Evolutionary conservation across 2,113 vertebrate species (phyloP), one percentile per base, ranked within the genome.

Genomic region (Lethenteron reissneri): DNA sequence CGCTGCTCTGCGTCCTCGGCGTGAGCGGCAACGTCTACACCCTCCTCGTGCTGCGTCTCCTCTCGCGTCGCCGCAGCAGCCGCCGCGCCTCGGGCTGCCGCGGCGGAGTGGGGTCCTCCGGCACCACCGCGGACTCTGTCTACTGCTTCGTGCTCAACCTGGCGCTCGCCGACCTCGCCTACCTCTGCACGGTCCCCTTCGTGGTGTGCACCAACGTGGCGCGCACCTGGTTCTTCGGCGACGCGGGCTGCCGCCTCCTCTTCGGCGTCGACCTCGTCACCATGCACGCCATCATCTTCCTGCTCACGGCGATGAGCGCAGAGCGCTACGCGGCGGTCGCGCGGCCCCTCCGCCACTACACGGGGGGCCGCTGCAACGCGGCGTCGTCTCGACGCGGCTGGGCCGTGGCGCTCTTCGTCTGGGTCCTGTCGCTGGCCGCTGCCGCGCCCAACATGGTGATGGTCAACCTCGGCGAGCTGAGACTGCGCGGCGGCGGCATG

Each of bases 221-320:
- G 1, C 81, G 83, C 1, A 83, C 84, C 71, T 88, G 85, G 85
- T 81, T 82, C 9, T 88, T 86, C 12, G 86, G 85, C 0, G 84
- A 86, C 75, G 77, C 78, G 8, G 85, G 85, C 64, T 87, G 86
- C 57, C 80, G 83, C 41, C 79, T 87, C 56, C 81, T 88, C 21
- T 79, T 87, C 72, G 85, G 84, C 74, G 77, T 87, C 73, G 85
- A 88, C 76, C 82, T 88, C 69, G 82, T 87, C 75, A 86, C 86
- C 60, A 85, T 87, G 86, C 85, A 86, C 15, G 85, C 85, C 74
- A 85, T 84, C 79, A 86, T 87, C 78, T 88, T 87, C 76, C 84
- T 85, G 11, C 82, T 88, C 62, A 85, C 83, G 0, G 80, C 82
- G 71, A 86, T 88, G 85, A 86, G 85, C 17, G 77, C 84, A 70